A percentile compares a stretch with the other conserved stretches of the same genome.
phyloP scores from a whole-genome alignment of 2,888 invertebrate genomes.

The Agrochola litura region DNA sequence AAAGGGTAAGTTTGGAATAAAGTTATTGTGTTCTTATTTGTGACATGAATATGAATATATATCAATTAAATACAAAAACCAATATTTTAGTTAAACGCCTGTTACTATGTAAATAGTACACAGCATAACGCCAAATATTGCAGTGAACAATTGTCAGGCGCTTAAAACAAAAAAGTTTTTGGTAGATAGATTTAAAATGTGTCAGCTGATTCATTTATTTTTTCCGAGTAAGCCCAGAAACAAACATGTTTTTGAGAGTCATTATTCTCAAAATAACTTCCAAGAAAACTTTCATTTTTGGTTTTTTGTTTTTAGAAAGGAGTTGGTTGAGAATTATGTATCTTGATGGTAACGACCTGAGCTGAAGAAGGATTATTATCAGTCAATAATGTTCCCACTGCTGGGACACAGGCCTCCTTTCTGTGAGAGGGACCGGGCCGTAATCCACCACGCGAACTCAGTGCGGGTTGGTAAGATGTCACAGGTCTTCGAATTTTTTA shows the following conservation, averaged over 20 bases:
- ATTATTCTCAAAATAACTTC: conserved; percentile 19
- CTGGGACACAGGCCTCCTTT: not conserved
- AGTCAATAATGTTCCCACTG: too few species aligned
- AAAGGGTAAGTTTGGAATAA: not conserved
- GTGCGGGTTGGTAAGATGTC: too few species aligned
- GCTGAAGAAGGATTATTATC: not conserved
- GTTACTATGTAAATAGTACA: too few species aligned
- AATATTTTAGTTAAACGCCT: conserved; percentile 24
- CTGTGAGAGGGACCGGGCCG: too few species aligned
- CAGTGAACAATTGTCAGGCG: conserved; percentile 20
- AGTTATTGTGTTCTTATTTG: not conserved
- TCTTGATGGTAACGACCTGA: not conserved
- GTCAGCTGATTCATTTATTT: not conserved
- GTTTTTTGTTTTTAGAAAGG: not conserved
- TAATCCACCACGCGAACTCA: not conserved
- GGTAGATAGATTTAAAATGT: conserved; percentile 17
- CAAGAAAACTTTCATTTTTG: not conserved
- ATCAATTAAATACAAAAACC: not conserved
- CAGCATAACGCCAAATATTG: conserved; percentile 12
- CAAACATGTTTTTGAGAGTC: not conserved
- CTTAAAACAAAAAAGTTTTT: not conserved
- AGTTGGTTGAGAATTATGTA: not conserved
- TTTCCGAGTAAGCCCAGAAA: conserved; percentile 25
- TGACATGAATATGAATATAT: too few species aligned
- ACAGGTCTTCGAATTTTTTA: not conserved